A percentile compares a stretch with the other conserved stretches of the same genome.
These are phyloP conservation scores for Trichacis sp. DNA, from an alignment of 2,888 invertebrate genomes.

Conservation along the genomic window DNA sequence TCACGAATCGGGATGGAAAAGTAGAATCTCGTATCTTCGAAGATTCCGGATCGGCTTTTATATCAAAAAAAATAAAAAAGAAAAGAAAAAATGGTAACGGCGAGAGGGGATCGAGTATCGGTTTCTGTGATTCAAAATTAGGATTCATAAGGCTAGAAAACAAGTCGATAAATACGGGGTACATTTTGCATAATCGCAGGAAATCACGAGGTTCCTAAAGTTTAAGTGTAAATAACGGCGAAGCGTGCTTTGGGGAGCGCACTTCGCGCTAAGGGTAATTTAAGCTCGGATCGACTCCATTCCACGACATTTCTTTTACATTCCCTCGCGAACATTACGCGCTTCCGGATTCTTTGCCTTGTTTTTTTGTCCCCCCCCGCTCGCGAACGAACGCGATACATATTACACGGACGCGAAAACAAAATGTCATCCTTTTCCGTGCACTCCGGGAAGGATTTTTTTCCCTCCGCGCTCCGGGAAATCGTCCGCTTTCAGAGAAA, in stretches of 20 bases:
- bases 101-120: conserved; percentile 30
- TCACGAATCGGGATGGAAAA: background rate
- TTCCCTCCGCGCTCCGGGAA: background rate
- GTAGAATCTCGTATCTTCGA: too few species aligned
- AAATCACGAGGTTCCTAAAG: conserved; percentile 40
- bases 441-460: conserved; percentile 6
- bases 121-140: conserved; percentile 35
- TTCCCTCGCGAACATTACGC: background rate
- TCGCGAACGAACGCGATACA: background rate
- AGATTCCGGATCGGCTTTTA: conserved; percentile 17
- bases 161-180: background rate
- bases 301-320: conserved; percentile 5
- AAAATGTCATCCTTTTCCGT: too few species aligned
- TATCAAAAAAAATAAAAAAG: conserved; percentile 14
- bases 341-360: background rate
- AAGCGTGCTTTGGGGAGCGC: conserved; percentile 30
- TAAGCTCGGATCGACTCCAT: conserved; percentile 21
- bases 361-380: conserved; percentile 22
- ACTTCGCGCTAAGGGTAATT: conserved; percentile 14
- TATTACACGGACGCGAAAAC: conserved; percentile 11
- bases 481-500: too few species aligned
- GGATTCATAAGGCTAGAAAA: conserved; percentile 15
- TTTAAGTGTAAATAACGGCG: conserved; percentile 40
- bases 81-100: background rate
- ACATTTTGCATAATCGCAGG: conserved; percentile 31